Evolutionary conservation across 2,113 vertebrate species (phyloP), one percentile per base, ranked within the genome.

Genomic region (Nyctereutes procyonoides): DNA sequence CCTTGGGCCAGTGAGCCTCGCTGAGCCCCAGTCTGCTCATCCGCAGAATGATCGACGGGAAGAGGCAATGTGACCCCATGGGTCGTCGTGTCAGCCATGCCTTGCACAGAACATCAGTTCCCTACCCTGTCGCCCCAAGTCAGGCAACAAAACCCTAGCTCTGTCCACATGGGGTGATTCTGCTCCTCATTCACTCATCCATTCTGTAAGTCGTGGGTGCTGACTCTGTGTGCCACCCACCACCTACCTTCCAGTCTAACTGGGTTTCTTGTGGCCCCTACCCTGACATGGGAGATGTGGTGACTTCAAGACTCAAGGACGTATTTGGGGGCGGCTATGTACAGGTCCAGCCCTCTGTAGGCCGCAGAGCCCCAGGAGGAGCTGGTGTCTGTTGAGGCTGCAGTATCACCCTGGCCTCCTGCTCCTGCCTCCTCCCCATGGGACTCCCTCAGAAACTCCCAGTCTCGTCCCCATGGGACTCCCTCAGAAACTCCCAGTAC

Each of bases 391-490:
- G 12, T 8, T 9, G 48, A 63, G 86, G 10, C 56, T 1, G 15
- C 26, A 15, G 2, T 4, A 22, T 13, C 26, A 26, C 24, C 24
- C 3, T 2, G 5, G 5, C 28, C 51, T 22, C 35, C 55, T 14
- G n/a, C 56, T 35, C 38, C 88, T 19, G n/a, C 32, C 19, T 26
- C 62, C 30, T 20, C 16, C 35, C 19, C 15, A 2, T 0, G n/a
- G 38, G 2, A 15, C 19, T 22, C 82, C 84, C 20, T 51, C 13
- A 3, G 0, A 22, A n/a, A 28, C 0, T 0, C 16, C 16, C 0
- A 56, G 9, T 8, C 0, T 38, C 35, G 13, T 11, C 13, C 35
- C n/a, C 26, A 1, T 0, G n/a, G 38, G 2, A 15, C 19, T 26
- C 82, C 84, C 20, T 51, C 13, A 3, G 0, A 22, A n/a, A 28